Conservation (phyloP, 2,797 vertebrate genomes). For the Thamnophis elegans region DNA sequence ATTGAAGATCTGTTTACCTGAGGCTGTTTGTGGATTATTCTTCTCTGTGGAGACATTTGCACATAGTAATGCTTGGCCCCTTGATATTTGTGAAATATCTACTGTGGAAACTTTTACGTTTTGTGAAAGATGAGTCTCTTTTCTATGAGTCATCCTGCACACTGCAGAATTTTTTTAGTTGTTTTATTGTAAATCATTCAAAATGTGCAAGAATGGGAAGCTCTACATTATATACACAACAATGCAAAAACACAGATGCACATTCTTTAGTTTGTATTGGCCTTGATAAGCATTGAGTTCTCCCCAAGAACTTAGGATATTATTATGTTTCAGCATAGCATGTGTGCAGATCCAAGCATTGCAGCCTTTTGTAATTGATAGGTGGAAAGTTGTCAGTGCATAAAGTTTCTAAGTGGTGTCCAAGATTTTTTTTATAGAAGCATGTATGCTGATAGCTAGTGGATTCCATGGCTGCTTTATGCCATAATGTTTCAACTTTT, state of each 20-base stretch:
- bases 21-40: not conserved
- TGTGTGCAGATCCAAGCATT: not conserved
- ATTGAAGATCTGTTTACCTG: not conserved
- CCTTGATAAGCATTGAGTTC: not conserved
- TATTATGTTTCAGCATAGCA: not conserved
- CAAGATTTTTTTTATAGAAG: not conserved
- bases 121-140: not conserved
- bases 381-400: not conserved
- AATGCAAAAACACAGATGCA: not conserved
- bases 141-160: not conserved
- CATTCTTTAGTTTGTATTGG: not conserved
- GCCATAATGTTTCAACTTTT: not conserved
- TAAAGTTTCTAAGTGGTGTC: not conserved
- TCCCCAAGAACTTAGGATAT: not conserved
- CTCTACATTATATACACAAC: not conserved
- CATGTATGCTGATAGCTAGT: not conserved
- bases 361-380: not conserved
- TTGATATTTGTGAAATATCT: not conserved
- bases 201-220: not conserved
- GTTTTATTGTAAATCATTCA: not conserved
- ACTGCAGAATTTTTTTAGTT: not conserved
- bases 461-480: not conserved
- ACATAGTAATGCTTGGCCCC: not conserved
- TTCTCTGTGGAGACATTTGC: not conserved
- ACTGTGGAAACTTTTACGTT: not conserved